Evolutionary conservation across 2,113 vertebrate genomes (phyloP).

Genomic region (Charina bottae): DNA sequence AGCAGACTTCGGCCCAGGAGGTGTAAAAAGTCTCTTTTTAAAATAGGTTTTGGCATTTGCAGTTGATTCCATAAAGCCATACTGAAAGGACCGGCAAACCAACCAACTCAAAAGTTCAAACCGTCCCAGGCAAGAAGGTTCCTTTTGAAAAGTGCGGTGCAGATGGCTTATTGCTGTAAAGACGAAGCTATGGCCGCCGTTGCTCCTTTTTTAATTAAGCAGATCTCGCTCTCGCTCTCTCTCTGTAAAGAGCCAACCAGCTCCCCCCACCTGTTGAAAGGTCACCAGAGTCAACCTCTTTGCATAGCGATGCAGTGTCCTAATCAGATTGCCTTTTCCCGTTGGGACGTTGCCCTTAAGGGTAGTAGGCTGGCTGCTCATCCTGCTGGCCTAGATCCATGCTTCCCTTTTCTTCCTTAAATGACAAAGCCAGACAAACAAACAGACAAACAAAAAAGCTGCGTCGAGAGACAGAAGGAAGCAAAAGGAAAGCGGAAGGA

Average conservation of each 20-base stretch:
- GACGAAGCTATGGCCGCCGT: neutral
- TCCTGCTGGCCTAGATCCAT: neutral
- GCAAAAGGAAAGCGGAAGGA: conserved; percentile 13
- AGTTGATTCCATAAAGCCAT: neutral
- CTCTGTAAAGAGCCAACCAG: neutral
- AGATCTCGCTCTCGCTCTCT: neutral
- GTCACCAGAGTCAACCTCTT: neutral
- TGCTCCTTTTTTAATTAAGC: neutral
- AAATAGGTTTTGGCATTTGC: neutral
- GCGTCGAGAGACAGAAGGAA: neutral
- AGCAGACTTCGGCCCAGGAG: neutral
- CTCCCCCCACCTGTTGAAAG: conserved; percentile 16
- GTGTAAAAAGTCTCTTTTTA: neutral
- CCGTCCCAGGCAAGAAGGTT: neutral
- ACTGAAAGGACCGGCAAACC: neutral
- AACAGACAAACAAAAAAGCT: neutral
- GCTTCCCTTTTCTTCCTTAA: neutral
- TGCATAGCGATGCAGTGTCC: too few species aligned
- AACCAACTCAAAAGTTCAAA: neutral
- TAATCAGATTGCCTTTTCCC: neutral
- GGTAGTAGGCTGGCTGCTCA: neutral
- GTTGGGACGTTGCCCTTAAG: neutral
- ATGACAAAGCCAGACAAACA: neutral
- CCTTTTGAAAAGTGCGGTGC: neutral
- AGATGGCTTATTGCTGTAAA: neutral